These are phyloP conservation scores for Cephus nigrinus DNA, from an alignment of 2,888 invertebrate genomes.

Conservation along the genomic window DNA sequence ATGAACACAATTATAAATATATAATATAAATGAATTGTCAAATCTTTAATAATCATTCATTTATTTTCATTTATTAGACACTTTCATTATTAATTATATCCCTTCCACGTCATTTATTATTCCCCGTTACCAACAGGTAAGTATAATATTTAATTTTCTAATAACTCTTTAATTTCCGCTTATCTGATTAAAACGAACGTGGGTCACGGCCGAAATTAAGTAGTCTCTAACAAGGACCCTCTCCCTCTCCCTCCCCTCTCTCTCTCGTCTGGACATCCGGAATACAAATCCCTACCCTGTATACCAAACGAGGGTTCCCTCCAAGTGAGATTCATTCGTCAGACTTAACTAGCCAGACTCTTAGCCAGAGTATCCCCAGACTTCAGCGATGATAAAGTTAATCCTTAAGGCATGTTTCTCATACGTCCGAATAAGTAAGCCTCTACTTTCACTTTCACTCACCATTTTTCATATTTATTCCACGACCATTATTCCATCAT, in stretches of 20 bases:
- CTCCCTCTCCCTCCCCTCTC: too few species aligned
- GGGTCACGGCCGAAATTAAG: background rate
- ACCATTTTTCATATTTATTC: background rate
- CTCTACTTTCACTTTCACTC: background rate
- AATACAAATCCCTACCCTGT: background rate
- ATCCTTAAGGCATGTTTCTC: background rate
- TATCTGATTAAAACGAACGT: background rate
- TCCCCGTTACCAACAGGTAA: background rate
- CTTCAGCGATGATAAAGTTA: slow-evolving; percentile 1
- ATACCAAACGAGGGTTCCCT: background rate
- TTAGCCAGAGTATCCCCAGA: background rate
- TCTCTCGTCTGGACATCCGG: background rate
- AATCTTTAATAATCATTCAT: background rate
- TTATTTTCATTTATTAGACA: background rate
- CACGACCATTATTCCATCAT: background rate
- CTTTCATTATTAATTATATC: background rate
- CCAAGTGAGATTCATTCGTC: background rate
- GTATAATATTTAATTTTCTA: background rate
- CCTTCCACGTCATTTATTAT: too few species aligned
- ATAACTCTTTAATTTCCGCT: background rate
- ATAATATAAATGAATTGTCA: slow-evolving; percentile 32
- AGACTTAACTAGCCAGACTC: slow-evolving; percentile 2
- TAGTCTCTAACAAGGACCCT: background rate
- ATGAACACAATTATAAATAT: slow-evolving; percentile 63
- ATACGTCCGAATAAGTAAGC: background rate